phyloP scores from a whole-genome alignment of 1,140 invertebrate genomes.

The Diorhabda carinulata region DNA sequence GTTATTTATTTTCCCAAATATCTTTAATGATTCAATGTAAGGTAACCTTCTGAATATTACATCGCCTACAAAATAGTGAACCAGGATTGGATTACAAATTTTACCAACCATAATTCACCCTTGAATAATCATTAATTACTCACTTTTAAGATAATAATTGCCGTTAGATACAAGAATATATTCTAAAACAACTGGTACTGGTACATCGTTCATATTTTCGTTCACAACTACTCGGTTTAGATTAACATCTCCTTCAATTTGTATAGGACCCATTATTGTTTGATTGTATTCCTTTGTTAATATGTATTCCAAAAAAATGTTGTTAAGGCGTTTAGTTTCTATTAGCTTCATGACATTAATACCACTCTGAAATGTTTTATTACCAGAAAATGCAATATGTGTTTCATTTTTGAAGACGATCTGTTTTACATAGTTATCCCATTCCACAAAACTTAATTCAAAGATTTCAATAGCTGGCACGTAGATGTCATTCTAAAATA shows the following conservation, averaged over 20 bases:
- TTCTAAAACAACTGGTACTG: constrained; percentile 31
- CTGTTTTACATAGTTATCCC: constrained; percentile 32
- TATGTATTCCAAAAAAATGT: constrained; percentile 37
- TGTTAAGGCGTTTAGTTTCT: constrained; percentile 39
- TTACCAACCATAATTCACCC: no score
- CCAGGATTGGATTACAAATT: not conserved
- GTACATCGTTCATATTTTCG: constrained; percentile 33
- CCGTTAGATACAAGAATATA: constrained; percentile 25
- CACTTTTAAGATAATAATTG: constrained; percentile 4
- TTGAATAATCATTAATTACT: not conserved
- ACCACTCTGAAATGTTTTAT: constrained; percentile 34
- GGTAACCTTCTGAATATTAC: constrained; percentile 30
- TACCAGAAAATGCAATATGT: constrained; percentile 25
- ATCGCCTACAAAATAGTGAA: constrained; percentile 33
- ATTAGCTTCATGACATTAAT: constrained; percentile 38
- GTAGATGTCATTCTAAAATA: constrained; percentile 30
- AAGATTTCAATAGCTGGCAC: constrained; percentile 34
- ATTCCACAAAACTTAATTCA: constrained; percentile 32
- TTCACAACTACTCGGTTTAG: constrained; percentile 32
- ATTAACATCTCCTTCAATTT: constrained; percentile 36
- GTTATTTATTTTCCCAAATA: constrained; percentile 31
- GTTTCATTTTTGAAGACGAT: constrained; percentile 41
- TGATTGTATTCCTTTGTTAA: constrained; percentile 38
- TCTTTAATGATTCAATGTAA: constrained; percentile 32
- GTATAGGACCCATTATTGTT: constrained; percentile 30